Evolutionary conservation across 1,140 invertebrate genomes (phyloP), one percentile per base, ranked within the genome.

Genomic region (Hylaeus anthracinus): DNA sequence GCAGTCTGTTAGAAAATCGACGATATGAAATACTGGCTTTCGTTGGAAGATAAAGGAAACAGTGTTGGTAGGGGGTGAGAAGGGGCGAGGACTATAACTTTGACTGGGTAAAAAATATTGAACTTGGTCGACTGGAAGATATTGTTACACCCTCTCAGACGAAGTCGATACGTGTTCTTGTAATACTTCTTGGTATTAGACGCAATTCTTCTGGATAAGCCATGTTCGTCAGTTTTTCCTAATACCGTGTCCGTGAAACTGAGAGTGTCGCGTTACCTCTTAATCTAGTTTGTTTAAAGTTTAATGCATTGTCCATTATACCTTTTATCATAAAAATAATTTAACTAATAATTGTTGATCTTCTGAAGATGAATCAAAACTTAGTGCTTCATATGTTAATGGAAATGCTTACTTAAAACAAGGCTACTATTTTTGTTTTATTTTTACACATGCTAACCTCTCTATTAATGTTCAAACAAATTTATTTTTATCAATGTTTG

Each of bases 1-100:
- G 77, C 89, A 93, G 90, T 88, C 91, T 92, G 85, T 90, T 64
- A 91, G 92, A 93, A 93, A 93, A 93, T 93, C 90, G 91, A 84
- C 89, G 88, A 92, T 92, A 93, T 93, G 91, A 93, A 92, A 92
- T 86, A 90, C 72, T 83, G 86, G 80, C 86, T 88, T 70, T 83
- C 64, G 82, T 72, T 75, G 79, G 86, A 87, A 87, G 55, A 76
- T 78, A 82, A 77, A 78, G 9, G 80, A 74, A 81, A 77, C 53
- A 85, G 63, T 5, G 72, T 2, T 26, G 26, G 26, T 5, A 77
- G 26, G 72, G 56, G 37, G 60, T 67, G 58, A 61, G 58, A 76
- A 10, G 48, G 15, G 67, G 77, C 12, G 72, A 39, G 26, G 39
- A 39, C 75, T 51, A 72, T 73, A 79, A 77, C 81, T 88, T 83